Base-by-base conservation (phyloP, 2,113 vertebrate genomes). In the Toxostoma redivivum region DNA sequence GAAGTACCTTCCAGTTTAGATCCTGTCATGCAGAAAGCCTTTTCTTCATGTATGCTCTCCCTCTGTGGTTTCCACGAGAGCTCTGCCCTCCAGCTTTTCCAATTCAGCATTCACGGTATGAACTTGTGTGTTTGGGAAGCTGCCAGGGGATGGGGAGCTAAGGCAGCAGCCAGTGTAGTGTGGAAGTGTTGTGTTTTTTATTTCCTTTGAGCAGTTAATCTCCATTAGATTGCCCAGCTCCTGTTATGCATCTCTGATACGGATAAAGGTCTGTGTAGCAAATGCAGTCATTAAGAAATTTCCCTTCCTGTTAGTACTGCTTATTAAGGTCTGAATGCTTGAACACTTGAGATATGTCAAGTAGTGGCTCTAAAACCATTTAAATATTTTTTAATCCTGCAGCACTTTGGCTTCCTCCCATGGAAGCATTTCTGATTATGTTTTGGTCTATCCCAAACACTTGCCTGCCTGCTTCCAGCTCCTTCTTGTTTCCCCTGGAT, bases 181-280 rank as follows among this genome's bases (percentile, higher is more conserved):
- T 58, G 60, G 83, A 95, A 95, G 60, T 42, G 90, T 80, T 82
- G 69, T 81, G 25, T 17, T 86, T 94, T 92, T 96, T 61, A 86
- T 93, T 92, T 81, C 88, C 94, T 96, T 93, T 84, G 74, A 92
- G 87, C 45, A 83, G 86, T 93, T 97, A 89, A 97, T 97, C 95
- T 95, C 70, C 96, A 95, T 92, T 93, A 97, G 92, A 92, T 93
- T 96, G 94, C 94, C 94, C 74, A 72, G 90, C 57, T 93, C 64
- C 86, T 83, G 71, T 95, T 95, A 85, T 62, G 81, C 80, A 86
- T 96, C 92, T 96, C 90, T 87, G 88, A 87, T 93, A 95, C 0
- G 7, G 69, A 66, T 93, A 93, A 96, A 91, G 74, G 79, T 48
- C 64, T 80, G 60, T 35, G 40, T 67, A 86, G 76, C 71, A 95